These are phyloP conservation scores for Euura saliciscinereae DNA, from an alignment of 1,140 invertebrate species.

Conservation along the genomic window DNA sequence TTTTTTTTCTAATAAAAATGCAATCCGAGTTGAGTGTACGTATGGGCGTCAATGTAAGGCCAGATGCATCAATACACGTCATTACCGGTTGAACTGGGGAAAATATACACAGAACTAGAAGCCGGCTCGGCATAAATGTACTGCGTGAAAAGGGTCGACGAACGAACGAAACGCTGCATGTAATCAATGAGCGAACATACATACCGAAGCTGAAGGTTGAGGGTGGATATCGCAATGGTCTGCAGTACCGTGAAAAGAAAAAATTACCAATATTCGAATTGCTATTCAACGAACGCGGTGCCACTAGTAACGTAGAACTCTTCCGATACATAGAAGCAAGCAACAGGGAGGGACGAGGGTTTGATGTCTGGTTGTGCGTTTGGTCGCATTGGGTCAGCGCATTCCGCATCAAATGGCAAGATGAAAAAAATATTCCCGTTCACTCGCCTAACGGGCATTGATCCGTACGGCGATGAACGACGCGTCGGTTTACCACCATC, in stretches of 20 bases:
- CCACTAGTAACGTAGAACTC: not conserved
- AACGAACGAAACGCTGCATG: not conserved
- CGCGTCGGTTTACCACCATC: too few relatives aligned
- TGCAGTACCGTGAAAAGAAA: not conserved
- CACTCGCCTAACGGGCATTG: too few relatives aligned
- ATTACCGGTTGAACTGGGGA: not conserved
- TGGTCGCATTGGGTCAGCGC: not conserved
- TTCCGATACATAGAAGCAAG: not conserved
- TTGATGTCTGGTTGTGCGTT: too few relatives aligned
- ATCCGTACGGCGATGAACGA: too few relatives aligned
- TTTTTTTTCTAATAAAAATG: slow-evolving; percentile 3
- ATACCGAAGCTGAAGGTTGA: too few relatives aligned
- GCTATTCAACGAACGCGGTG: not conserved
- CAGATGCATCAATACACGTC: slow-evolving; percentile 5
- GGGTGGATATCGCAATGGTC: not conserved
- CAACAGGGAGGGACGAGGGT: not conserved
- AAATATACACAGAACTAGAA: not conserved
- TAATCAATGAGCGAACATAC: not conserved
- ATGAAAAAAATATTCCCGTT: not conserved
- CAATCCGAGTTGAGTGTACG: not conserved
- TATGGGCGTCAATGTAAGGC: not conserved
- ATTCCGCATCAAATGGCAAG: not conserved
- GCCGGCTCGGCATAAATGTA: not conserved
- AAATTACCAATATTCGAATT: not conserved
- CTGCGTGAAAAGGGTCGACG: not conserved